A percentile compares a stretch with the other conserved stretches of the same genome.
These are phyloP conservation scores for Ectropis crepuscularia DNA, from an alignment of 2,888 invertebrate genomes.

Conservation along the genomic window DNA sequence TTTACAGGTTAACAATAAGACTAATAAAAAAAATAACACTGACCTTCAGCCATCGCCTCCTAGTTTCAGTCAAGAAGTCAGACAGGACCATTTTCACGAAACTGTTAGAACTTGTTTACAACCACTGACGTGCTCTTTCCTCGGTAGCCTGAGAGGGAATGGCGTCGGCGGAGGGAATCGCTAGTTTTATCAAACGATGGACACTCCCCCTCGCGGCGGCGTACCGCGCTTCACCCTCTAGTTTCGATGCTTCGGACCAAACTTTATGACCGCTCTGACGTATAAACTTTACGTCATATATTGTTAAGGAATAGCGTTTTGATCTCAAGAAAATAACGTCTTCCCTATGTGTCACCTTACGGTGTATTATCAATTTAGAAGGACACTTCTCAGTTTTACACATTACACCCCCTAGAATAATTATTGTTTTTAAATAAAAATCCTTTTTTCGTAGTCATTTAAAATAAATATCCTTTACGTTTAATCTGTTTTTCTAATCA, in stretches of 20 bases:
- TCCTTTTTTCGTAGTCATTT: no score
- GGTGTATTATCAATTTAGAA: no score
- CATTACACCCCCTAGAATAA: no score
- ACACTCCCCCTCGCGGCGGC: conserved; percentile 38
- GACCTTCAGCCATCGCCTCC: conserved; percentile 78
- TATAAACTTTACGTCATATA: background rate
- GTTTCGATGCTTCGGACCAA: background rate
- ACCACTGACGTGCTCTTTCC: conserved; percentile 49
- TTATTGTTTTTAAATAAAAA: no score
- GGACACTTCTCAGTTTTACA: no score
- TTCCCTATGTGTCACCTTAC: no score
- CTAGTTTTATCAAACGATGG: conserved; percentile 37
- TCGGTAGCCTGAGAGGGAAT: conserved; percentile 57
- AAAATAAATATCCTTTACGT: no score
- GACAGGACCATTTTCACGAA: conserved; percentile 70
- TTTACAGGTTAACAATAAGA: background rate
- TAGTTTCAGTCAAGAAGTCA: conserved; percentile 76
- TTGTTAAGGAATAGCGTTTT: background rate
- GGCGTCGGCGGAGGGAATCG: conserved; percentile 48
- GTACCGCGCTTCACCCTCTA: conserved; percentile 24
- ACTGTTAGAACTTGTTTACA: conserved; percentile 23
- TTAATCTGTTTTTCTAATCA: no score
- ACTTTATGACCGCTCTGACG: background rate
- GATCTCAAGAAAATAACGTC: background rate
- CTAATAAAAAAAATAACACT: conserved; percentile 31